Base-by-base conservation (phyloP, 2,113 vertebrate species). In the Numenius arquata region DNA sequence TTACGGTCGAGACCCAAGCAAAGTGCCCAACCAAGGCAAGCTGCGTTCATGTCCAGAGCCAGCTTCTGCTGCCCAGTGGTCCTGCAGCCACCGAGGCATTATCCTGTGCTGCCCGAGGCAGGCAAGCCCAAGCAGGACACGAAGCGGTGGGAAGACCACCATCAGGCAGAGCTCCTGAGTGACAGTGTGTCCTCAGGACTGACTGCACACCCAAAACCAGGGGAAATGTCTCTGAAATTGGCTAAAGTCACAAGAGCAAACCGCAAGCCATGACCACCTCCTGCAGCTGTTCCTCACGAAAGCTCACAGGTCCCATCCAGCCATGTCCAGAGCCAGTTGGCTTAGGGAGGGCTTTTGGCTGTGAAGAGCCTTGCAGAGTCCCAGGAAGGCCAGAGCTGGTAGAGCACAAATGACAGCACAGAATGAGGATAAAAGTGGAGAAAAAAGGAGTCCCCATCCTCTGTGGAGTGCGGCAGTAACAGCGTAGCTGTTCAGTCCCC, bases 31-130 rank as follows among this genome's bases (percentile, higher is more conserved):
- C 20, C 5, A 4, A 21, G 34, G 38, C 29, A 29, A 27, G 22
- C 56, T 30, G 66, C 5, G 1, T 23, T 62, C 20, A 1, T 14
- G 12, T 34, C 27, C 3, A 0, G 27, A 61, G 47, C 7, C 38
- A 36, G 47, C 38, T 16, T n/a, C 67, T 73, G 81, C 81, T 43
- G 68, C 67, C 38, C 63, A 3, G 85, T 14, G 65, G 15, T 62
- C 34, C 56, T 34, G 40, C 66, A 71, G 65, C 22, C 27, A 19
- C 47, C 3, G 1, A 40, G n/a, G 15, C 3, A 1, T 63, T 40
- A 34, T 6, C 29, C 29, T 19, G 48, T 41, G 29, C n/a, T 72
- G 34, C n/a, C 66, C 5, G 3, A 27, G 70, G 36, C 38, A 19
- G 25, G 36, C 1, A 4, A 32, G 34, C 34, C 48, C 41, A 15